phyloP scores from a whole-genome alignment of 1,140 invertebrate genomes.

The Heliconius melpomene region DNA sequence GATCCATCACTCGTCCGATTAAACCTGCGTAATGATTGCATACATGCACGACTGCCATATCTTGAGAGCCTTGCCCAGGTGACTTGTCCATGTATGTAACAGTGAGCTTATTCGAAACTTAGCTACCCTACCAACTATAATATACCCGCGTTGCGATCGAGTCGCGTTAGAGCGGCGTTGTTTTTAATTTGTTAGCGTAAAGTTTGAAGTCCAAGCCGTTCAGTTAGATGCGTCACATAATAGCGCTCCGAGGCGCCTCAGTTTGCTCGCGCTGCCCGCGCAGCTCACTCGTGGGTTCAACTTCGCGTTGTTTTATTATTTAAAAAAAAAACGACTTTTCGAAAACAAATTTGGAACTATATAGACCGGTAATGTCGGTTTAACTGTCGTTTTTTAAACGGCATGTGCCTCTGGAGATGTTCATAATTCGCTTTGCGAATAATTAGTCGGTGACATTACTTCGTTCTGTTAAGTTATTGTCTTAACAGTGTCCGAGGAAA shows the following conservation, averaged over 20 bases:
- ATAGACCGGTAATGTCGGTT: conserved; percentile 72
- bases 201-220: conserved; percentile 74
- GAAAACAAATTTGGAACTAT: conserved; percentile 73
- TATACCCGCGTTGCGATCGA: conserved; percentile 10
- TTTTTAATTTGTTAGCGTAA: conserved; percentile 66
- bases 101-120: conserved; percentile 71
- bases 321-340: conserved; percentile 55
- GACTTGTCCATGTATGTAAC: conserved; percentile 69
- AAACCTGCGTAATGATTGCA: conserved; percentile 57
- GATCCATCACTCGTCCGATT: conserved; percentile 47
- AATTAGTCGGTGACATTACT: conserved; percentile 61
- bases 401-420: conserved; percentile 55
- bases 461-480: conserved; percentile 67
- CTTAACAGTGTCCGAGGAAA: conserved; percentile 76
- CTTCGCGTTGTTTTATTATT: conserved; percentile 40
- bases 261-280: conserved; percentile 77
- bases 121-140: conserved; percentile 57
- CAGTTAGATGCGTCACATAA: conserved; percentile 69
- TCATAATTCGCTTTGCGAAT: conserved; percentile 72
- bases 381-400: conserved; percentile 68
- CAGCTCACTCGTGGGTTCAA: conserved; percentile 69
- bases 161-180: conserved; percentile 28
- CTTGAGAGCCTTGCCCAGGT: conserved; percentile 66
- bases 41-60: conserved; percentile 63
- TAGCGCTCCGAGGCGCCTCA: no score